These are phyloP conservation scores for Alsophila aescularia DNA, from an alignment of 2,888 invertebrate genomes.

Conservation along the genomic window DNA sequence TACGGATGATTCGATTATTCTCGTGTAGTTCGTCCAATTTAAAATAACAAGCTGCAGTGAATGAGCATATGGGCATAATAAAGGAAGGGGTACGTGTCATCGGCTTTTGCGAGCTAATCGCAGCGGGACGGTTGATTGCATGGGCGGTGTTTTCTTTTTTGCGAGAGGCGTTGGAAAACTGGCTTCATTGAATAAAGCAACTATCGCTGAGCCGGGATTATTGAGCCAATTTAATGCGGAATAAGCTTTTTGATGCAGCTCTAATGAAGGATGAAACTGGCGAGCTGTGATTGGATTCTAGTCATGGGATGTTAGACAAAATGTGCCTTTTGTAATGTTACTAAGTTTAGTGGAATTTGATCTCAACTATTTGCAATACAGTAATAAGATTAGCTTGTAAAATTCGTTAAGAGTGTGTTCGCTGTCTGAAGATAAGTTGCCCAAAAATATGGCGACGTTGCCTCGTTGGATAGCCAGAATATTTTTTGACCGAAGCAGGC, in stretches of 20 bases:
- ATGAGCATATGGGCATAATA: slow-evolving; percentile 64
- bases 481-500: no score
- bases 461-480: no score
- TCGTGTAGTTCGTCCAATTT: slow-evolving; percentile 63
- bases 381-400: no score
- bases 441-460: no score
- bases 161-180: slow-evolving; percentile 58
- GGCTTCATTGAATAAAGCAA: slow-evolving; percentile 73
- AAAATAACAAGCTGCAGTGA: slow-evolving; percentile 69
- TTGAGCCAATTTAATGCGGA: slow-evolving; percentile 74
- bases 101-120: slow-evolving; percentile 72
- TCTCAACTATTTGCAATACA: background rate
- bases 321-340: slow-evolving; percentile 6
- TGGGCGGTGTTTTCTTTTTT: slow-evolving; percentile 61
- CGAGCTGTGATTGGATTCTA: slow-evolving; percentile 48
- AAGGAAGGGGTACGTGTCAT: slow-evolving; percentile 67
- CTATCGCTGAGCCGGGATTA: slow-evolving; percentile 69
- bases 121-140: slow-evolving; percentile 71
- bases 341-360: background rate
- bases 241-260: slow-evolving; percentile 64
- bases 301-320: slow-evolving; percentile 7
- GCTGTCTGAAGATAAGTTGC: no score
- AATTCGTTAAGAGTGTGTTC: no score
- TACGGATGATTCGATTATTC: slow-evolving; percentile 50
- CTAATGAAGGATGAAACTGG: slow-evolving; percentile 57